Base-by-base conservation (phyloP, 2,797 vertebrate species). In the Momotus momota region DNA sequence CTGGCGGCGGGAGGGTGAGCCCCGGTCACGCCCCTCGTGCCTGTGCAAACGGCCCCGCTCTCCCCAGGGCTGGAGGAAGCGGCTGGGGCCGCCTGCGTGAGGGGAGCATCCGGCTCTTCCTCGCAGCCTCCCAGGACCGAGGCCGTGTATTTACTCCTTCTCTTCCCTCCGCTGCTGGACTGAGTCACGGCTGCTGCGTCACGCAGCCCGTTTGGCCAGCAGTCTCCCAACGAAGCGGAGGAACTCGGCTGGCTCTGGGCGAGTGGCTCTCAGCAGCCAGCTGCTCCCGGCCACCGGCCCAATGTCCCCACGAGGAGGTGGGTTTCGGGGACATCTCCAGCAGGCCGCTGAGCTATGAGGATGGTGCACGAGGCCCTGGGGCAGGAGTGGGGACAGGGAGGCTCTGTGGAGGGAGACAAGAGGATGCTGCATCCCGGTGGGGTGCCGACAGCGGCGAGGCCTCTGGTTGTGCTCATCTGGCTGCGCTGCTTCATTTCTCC, bases 261-360 rank as follows among this genome's bases (percentile, higher is more conserved):
- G 1, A 38, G 66, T 0, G 4, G 41, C 58, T 81, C 58, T n/a
- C 1, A 6, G 81, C 77, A 78, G 60, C 43, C 51, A 25, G 27
- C 33, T 58, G 17, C 40, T 84, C 35, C 65, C 62, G 43, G 62
- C 61, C 55, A 23, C 61, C 6, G 1, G 45, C 40, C 35, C 12
- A 0, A 0, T 5, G 23, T 51, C 38, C 25, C 29, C 21, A 6
- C 0, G 20, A 12, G 0, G 0, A 14, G 7, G 5, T 69, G 55
- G 71, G 18, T 40, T 81, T 17, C 31, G n/a, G 61, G 70, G 62
- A 60, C 13, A 14, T 17, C 58, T 29, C 31, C 43, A 49, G 65
- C 2, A 1, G 11, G 25, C 19, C n/a, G 45, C 65, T 57, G 79
- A 73, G 67, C 27, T 61, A 55, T 9, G 31, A n/a, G 51, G 48